Conservation (phyloP, 1,140 invertebrate species). For the Microvelia longipes region DNA sequence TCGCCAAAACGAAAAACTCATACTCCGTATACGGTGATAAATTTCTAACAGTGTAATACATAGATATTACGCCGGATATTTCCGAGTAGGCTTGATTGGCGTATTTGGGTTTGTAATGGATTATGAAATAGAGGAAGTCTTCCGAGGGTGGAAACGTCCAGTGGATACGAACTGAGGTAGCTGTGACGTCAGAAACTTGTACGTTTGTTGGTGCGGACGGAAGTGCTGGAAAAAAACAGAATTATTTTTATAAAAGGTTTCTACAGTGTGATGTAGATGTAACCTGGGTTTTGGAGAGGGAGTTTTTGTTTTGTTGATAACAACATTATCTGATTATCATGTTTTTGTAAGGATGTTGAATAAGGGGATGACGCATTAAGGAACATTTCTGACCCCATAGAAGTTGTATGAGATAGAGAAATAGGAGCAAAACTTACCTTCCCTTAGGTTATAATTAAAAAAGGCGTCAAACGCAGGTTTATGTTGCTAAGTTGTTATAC, state of each 20-base stretch:
- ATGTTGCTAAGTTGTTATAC: too few species aligned
- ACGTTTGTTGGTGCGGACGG: constrained; percentile 78
- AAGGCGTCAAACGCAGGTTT: too few species aligned
- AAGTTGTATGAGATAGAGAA: too few species aligned
- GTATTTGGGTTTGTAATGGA: constrained; percentile 87
- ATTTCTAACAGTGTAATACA: constrained; percentile 76
- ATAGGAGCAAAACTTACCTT: too few species aligned
- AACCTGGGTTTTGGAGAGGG: too few species aligned
- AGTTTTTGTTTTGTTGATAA: too few species aligned
- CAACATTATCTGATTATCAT: too few species aligned
- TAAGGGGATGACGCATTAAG: too few species aligned
- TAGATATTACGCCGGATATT: constrained; percentile 79
- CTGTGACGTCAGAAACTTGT: constrained; percentile 76
- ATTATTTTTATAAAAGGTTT: background rate
- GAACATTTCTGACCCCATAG: too few species aligned
- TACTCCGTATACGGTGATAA: constrained; percentile 91
- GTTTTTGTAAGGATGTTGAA: too few species aligned
- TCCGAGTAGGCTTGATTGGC: constrained; percentile 65
- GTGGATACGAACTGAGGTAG: constrained; percentile 73
- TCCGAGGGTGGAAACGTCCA: constrained; percentile 78
- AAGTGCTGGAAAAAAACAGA: constrained; percentile 43
- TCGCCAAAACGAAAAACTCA: constrained; percentile 88
- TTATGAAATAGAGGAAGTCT: constrained; percentile 82
- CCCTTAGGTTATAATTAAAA: too few species aligned
- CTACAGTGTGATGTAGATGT: too few species aligned